Conservation (phyloP, 2,888 invertebrate genomes). For the Octonoba sinensis region DNA sequence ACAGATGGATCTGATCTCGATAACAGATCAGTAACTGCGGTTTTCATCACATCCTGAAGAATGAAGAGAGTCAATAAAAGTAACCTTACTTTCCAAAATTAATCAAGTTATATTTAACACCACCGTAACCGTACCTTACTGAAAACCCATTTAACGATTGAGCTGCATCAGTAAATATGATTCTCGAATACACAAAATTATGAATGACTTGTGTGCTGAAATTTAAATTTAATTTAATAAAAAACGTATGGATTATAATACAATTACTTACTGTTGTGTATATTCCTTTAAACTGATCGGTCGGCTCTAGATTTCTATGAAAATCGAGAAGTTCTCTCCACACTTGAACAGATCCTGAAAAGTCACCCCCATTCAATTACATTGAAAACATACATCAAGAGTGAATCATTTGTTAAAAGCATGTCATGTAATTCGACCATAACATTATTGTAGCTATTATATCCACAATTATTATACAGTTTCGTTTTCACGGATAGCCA, state of each 20-base stretch:
- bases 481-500: neutral
- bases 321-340: conserved; percentile 57
- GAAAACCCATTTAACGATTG: too few species aligned
- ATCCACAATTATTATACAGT: neutral
- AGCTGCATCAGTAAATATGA: too few species aligned
- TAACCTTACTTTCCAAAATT: too few species aligned
- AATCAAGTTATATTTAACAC: too few species aligned
- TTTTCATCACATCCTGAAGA: conserved; percentile 65
- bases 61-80: too few species aligned
- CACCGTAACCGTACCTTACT: too few species aligned
- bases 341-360: conserved; percentile 53
- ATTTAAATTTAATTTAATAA: too few species aligned
- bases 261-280: conserved; percentile 57
- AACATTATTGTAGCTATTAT: neutral
- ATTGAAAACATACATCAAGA: neutral
- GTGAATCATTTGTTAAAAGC: neutral
- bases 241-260: neutral
- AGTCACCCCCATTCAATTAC: neutral
- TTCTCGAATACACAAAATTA: too few species aligned
- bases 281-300: conserved; percentile 39
- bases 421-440: neutral
- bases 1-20: conserved; percentile 58
- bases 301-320: conserved; percentile 41
- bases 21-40: conserved; percentile 66
- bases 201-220: too few species aligned